A percentile compares a stretch with the other conserved stretches of the same genome.
Evolutionary conservation across 2,888 invertebrate genomes (phyloP).

Genomic region (Lymantria monacha): DNA sequence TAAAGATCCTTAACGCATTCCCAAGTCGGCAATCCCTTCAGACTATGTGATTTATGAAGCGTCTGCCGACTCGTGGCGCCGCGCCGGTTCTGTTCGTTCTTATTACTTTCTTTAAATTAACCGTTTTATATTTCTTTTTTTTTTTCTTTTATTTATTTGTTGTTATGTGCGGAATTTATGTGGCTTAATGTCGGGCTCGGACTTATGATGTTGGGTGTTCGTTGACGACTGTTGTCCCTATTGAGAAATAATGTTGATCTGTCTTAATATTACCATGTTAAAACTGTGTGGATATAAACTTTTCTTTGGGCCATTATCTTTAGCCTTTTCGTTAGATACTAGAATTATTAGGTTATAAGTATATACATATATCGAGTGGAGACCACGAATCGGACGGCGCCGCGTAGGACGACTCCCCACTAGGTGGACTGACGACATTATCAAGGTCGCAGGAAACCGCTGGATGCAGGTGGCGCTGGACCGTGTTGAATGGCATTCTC

Average conservation of each 20-base stretch:
- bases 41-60: constrained; percentile 52
- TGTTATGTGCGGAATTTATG: constrained; percentile 29
- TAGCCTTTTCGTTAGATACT: too few species aligned
- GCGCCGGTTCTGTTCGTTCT: constrained; percentile 34
- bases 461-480: too few species aligned
- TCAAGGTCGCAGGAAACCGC: too few species aligned
- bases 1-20: constrained; percentile 8
- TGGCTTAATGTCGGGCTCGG: constrained; percentile 11
- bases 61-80: constrained; percentile 49
- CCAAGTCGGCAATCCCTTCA: constrained; percentile 10
- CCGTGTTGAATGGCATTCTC: too few species aligned
- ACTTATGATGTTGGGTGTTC: constrained; percentile 12
- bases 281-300: too few species aligned
- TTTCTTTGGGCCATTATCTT: too few species aligned
- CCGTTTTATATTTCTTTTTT: constrained; percentile 39
- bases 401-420: too few species aligned
- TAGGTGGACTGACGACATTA: too few species aligned
- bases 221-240: not conserved
- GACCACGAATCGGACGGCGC: too few species aligned
- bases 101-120: constrained; percentile 47
- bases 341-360: too few species aligned
- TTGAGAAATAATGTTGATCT: not conserved
- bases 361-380: too few species aligned
- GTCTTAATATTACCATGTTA: not conserved
- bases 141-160: constrained; percentile 29